Conservation (phyloP, 1,140 invertebrate genomes). For the Piezodorus guildinii region DNA sequence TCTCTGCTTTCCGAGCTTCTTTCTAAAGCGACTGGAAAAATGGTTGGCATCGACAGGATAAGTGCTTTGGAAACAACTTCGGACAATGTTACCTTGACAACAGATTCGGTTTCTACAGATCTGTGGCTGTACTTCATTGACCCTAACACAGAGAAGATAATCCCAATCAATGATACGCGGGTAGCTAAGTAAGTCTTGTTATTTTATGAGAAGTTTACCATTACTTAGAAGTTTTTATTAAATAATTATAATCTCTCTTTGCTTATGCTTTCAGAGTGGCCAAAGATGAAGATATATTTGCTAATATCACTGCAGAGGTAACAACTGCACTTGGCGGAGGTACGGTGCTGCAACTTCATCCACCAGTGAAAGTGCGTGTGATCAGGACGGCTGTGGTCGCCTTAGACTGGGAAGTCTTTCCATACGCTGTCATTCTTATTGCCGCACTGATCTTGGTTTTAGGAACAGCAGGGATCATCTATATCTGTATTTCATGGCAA, state of each 20-base stretch:
- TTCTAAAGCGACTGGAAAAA: conserved; percentile 57
- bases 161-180: conserved; percentile 54
- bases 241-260: too few relatives aligned
- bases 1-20: conserved; percentile 51
- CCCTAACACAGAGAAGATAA: conserved; percentile 59
- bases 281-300: conserved; percentile 34
- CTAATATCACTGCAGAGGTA: conserved; percentile 46
- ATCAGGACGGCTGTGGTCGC: conserved; percentile 44
- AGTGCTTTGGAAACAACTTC: conserved; percentile 49
- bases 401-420: conserved; percentile 61
- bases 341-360: conserved; percentile 45
- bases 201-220: too few relatives aligned
- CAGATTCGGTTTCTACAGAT: conserved; percentile 62
- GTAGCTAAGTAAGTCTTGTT: conserved; percentile 49
- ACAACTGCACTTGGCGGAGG: conserved; percentile 3
- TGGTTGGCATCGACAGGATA: conserved; percentile 70
- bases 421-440: conserved; percentile 73
- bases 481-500: conserved; percentile 85
- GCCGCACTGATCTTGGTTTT: conserved; percentile 76
- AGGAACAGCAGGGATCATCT: conserved; percentile 73
- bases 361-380: conserved; percentile 42
- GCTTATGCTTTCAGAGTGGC: conserved; percentile 16
- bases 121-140: conserved; percentile 79
- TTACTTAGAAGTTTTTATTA: too few relatives aligned
- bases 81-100: conserved; percentile 60